phyloP scores from a whole-genome alignment of 2,797 vertebrate species.

The Gephyroberyx darwinii region DNA sequence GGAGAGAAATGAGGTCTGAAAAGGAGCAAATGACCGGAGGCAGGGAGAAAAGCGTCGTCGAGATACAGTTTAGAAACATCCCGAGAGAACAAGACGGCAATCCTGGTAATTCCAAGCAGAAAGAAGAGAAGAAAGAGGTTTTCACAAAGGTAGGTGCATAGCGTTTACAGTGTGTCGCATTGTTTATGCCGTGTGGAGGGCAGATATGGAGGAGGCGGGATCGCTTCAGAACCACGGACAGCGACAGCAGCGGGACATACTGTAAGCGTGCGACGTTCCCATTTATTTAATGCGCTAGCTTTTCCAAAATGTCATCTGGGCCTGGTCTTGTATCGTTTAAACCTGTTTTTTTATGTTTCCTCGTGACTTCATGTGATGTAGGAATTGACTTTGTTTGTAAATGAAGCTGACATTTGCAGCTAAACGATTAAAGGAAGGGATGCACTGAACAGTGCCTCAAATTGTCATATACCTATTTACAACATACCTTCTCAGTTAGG shows the following conservation, averaged over 20 bases:
- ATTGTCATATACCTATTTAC: neutral
- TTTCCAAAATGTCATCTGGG: neutral
- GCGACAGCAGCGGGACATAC: conserved; percentile 55
- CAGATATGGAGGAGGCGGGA: conserved; percentile 62
- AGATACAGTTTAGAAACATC: conserved; percentile 81
- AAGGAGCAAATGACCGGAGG: conserved; percentile 80
- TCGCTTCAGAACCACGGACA: conserved; percentile 85
- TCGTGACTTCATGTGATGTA: neutral
- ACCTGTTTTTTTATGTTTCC: neutral
- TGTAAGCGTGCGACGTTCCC: neutral
- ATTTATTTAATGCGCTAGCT: neutral
- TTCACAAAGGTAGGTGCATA: conserved; percentile 79
- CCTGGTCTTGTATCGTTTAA: neutral
- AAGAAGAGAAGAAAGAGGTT: conserved; percentile 86
- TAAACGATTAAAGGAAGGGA: neutral
- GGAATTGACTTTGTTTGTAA: neutral
- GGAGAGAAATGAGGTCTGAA: conserved; percentile 86
- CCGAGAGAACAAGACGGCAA: conserved; percentile 78
- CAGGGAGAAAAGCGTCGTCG: conserved; percentile 80
- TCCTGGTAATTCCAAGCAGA: conserved; percentile 74
- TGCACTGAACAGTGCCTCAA: neutral
- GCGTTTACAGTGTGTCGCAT: conserved; percentile 28
- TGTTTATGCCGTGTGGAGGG: conserved; percentile 48
- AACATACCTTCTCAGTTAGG: neutral
- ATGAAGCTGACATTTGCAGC: neutral